These are phyloP conservation scores for Galendromus occidentalis DNA, from an alignment of 1,140 invertebrate genomes.

Conservation along the genomic window DNA sequence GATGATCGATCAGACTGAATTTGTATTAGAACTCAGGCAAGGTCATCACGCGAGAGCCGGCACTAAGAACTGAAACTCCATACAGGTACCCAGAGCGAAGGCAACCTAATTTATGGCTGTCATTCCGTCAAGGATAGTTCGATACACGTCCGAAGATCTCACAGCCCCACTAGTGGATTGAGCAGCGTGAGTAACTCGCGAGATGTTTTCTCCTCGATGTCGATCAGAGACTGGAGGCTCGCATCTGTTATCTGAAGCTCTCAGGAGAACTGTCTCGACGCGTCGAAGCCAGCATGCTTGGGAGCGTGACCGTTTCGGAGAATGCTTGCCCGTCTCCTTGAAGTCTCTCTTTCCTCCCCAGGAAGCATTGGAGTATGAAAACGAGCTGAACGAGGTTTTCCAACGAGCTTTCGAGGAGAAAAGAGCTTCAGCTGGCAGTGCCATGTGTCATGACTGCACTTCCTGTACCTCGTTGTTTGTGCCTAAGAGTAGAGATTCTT, in stretches of 20 bases:
- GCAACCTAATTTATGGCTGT: conserved; percentile 1
- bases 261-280: background rate
- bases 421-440: background rate
- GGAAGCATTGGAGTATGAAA: background rate
- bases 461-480: background rate
- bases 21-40: too few relatives aligned
- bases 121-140: background rate
- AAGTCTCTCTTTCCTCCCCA: background rate
- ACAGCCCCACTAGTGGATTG: background rate
- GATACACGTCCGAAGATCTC: background rate
- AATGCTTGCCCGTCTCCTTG: background rate
- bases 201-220: background rate
- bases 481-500: background rate
- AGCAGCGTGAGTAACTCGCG: background rate
- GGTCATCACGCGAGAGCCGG: background rate
- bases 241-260: background rate
- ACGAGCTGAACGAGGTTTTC: background rate
- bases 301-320: background rate
- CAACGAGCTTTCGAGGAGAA: background rate
- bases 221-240: background rate
- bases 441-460: conserved; percentile 1
- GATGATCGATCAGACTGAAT: too few relatives aligned
- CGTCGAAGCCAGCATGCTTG: background rate
- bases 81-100: background rate
- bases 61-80: background rate